Evolutionary conservation across 2,797 vertebrate genomes (phyloP), one percentile per base, ranked within the genome.

Genomic region (Gephyroberyx darwinii): DNA sequence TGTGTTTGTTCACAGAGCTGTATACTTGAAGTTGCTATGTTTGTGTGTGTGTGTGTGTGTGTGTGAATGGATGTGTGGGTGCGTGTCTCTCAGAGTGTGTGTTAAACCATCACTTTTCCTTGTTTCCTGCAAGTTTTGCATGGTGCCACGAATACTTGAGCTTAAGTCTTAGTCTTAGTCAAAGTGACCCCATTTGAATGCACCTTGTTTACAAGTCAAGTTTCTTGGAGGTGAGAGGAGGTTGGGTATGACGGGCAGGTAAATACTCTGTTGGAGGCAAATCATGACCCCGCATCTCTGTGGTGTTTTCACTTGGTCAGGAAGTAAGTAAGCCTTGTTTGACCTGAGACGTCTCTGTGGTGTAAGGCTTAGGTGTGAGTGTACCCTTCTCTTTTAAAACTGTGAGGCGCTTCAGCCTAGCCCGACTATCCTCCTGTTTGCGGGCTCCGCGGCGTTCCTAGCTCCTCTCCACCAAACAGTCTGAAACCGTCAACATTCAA

Each of bases 191-290:
- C 33, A 91, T 92, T 92, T 92, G 91, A 91, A 90, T 92, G 81
- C 33, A 71, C 45, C 84, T 89, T 80, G 52, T 92, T 92, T 91
- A 90, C 90, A 90, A 90, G 91, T 91, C 89, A 90, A 91, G 89
- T 91, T 91, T 88, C 83, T 83, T 72, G 35, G 68, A 84, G 78
- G 80, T 41, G 65, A 65, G 31, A 30, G 8, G 20, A 48, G 31
- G 37, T 52, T 13, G 16, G 17, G 37, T 20, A 63, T 59, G 77
- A 77, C 35, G 5, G 14, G 31, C 33, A 41, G 50, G 47, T 45
- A 39, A 78, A 53, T 65, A 35, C 22, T 30, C 19, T 45, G 30
- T 54, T 0, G 12, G 41, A 86, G 41, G 69, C 66, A 87, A 86
- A 86, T 84, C 61, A 19, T 4, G 48, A 60, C 26, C 45, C 37